Percentiles rank a stretch among this genome's conserved stretches.
Evolutionary conservation across 2,797 vertebrate species (phyloP).

Genomic region (Champsocephalus gunnari): DNA sequence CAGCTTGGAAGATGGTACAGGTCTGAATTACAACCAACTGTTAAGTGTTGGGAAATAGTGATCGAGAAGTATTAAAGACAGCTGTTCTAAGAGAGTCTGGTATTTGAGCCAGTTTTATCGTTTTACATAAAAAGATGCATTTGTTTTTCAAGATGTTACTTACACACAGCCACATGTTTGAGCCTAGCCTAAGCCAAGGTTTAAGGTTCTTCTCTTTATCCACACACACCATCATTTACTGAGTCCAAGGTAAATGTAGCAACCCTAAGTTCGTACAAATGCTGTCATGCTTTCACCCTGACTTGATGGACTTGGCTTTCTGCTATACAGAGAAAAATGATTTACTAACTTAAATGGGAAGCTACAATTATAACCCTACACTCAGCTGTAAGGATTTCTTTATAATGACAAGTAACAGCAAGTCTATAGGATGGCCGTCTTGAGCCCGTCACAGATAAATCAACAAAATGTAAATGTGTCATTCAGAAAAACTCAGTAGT

Average conservation of each 20-base stretch:
- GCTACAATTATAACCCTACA: slow-evolving; percentile 18
- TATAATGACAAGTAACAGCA: slow-evolving; percentile 26
- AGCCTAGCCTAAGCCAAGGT: neutral
- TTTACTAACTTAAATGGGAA: slow-evolving; percentile 10
- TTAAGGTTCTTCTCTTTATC: neutral
- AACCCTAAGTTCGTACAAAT: too few relatives aligned
- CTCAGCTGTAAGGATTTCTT: slow-evolving; percentile 28
- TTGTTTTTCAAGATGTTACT: neutral
- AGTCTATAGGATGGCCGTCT: neutral
- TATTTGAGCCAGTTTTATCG: slow-evolving; percentile 12
- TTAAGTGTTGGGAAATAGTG: slow-evolving; percentile 31
- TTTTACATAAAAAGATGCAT: slow-evolving; percentile 19
- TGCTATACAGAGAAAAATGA: too few relatives aligned
- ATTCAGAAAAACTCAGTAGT: neutral
- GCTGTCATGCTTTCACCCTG: too few relatives aligned
- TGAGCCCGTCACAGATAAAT: slow-evolving; percentile 2
- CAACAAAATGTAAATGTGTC: slow-evolving; percentile 35
- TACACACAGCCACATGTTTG: neutral
- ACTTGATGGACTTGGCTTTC: too few relatives aligned
- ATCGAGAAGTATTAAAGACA: slow-evolving; percentile 22
- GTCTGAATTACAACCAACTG: slow-evolving; percentile 29
- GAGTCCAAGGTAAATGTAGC: too few relatives aligned
- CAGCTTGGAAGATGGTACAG: slow-evolving; percentile 20
- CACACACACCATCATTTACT: too few relatives aligned
- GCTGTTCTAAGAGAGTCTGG: slow-evolving; percentile 18